A percentile compares a stretch with the other conserved stretches of the same genome.
Conservation (phyloP, 2,797 vertebrate genomes). For the Limosa lapponica region DNA sequence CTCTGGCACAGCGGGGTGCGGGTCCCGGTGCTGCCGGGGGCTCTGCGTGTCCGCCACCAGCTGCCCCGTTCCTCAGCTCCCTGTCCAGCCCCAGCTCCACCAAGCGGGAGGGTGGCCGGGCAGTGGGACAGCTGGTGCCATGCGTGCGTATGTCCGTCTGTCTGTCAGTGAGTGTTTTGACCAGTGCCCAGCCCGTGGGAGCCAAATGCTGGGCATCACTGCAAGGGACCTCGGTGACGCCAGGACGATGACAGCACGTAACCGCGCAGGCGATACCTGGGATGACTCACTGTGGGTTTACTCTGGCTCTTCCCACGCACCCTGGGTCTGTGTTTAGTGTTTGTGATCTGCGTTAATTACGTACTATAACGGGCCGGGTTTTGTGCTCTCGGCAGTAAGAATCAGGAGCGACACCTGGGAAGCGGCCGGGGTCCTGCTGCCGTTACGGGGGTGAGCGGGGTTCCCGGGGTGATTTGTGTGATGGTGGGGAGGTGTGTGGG, state of each 20-base stretch:
- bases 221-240: background rate
- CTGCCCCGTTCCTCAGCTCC: rapidly evolving
- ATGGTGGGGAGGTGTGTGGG: rapidly evolving
- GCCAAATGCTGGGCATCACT: background rate
- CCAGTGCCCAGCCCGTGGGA: background rate
- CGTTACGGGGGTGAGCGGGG: background rate
- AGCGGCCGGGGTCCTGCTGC: background rate
- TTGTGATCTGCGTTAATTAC: background rate
- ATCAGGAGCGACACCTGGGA: background rate
- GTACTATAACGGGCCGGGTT: rapidly evolving
- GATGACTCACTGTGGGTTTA: background rate
- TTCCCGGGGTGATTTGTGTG: rapidly evolving
- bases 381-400: background rate
- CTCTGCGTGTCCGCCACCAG: rapidly evolving
- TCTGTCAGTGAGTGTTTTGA: too few relatives aligned
- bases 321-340: background rate
- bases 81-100: rapidly evolving
- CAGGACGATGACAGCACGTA: rapidly evolving
- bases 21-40: rapidly evolving
- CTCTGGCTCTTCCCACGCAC: background rate
- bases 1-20: rapidly evolving
- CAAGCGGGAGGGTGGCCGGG: background rate
- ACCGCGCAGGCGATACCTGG: rapidly evolving
- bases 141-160: background rate
- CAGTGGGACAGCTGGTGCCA: rapidly evolving